A percentile compares a stretch with the other conserved stretches of the same genome.
Evolutionary conservation across 1,140 invertebrate species (phyloP).

Genomic region (Drepana arcuata): DNA sequence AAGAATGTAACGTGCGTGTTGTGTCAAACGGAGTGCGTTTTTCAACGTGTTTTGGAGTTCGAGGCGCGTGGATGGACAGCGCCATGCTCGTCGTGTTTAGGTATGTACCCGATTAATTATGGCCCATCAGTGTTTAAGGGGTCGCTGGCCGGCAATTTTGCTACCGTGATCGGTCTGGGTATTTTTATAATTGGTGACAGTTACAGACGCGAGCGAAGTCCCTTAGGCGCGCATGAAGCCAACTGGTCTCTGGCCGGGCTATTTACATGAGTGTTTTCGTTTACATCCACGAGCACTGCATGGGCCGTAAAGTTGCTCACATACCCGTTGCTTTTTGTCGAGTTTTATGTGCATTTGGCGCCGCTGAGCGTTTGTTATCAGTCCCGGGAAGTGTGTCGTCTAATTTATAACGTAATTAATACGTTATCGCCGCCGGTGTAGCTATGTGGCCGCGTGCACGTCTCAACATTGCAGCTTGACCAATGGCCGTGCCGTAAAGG

Average conservation of each 20-base stretch:
- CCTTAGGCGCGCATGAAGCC: no score
- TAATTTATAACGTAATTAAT: conserved; percentile 67
- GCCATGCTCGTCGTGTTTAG: conserved; percentile 62
- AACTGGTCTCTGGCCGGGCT: conserved; percentile 12
- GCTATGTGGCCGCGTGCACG: no score
- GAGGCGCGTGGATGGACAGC: conserved; percentile 43
- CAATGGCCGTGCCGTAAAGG: no score
- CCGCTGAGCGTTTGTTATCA: conserved; percentile 47
- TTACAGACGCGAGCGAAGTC: conserved; percentile 13
- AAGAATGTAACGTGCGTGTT: conserved; percentile 60
- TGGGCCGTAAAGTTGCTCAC: conserved; percentile 7
- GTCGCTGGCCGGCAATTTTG: conserved; percentile 46
- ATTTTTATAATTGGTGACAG: conserved; percentile 30
- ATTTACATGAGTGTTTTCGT: conserved; percentile 18
- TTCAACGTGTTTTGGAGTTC: conserved; percentile 53
- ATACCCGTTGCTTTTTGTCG: conserved; percentile 15
- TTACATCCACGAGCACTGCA: conserved; percentile 13
- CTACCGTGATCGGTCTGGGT: conserved; percentile 22
- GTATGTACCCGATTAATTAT: conserved; percentile 65
- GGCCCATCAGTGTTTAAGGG: conserved; percentile 46
- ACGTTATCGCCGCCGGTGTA: conserved; percentile 46
- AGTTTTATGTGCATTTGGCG: conserved; percentile 45
- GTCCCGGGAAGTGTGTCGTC: conserved; percentile 49
- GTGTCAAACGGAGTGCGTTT: conserved; percentile 51
- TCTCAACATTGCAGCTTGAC: no score